These are phyloP conservation scores for Trichechus manatus DNA, from an alignment of 2,113 vertebrate genomes.

Conservation along the genomic window DNA sequence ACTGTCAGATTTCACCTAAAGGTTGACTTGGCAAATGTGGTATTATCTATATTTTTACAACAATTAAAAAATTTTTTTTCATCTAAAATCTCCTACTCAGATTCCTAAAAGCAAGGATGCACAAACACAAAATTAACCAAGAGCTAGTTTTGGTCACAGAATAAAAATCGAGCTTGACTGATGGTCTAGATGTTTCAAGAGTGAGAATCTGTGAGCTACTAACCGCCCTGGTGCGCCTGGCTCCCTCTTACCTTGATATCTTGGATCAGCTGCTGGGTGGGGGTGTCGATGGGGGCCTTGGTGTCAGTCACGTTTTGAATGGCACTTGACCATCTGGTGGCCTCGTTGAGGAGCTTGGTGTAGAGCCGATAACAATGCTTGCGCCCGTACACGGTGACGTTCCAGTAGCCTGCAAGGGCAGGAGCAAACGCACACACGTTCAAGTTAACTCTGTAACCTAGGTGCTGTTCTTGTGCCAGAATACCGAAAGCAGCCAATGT, in stretches of 20 bases:
- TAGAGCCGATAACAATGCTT: conserved; percentile 97
- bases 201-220: fast-evolving
- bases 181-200: fast-evolving
- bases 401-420: conserved; percentile 94
- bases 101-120: neutral
- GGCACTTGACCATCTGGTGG: conserved; percentile 94
- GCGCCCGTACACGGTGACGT: conserved; percentile 94
- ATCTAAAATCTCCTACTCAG: neutral
- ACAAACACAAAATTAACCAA: too few relatives aligned
- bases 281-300: conserved; percentile 96
- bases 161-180: neutral
- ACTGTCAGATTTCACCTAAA: neutral
- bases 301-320: conserved; percentile 97
- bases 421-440: fast-evolving
- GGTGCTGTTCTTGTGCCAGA: fast-evolving
- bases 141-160: neutral
- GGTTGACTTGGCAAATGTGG: too few relatives aligned
- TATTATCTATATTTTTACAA: too few relatives aligned
- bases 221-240: neutral
- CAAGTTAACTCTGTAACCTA: fast-evolving
- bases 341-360: conserved; percentile 96
- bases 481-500: neutral
- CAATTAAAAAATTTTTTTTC: too few relatives aligned
- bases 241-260: conserved; percentile 94
- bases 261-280: conserved; percentile 97